A percentile compares a stretch with the other conserved stretches of the same genome.
These are phyloP conservation scores for Trichacis sp. DNA, from an alignment of 2,888 invertebrate species.

Conservation along the genomic window DNA sequence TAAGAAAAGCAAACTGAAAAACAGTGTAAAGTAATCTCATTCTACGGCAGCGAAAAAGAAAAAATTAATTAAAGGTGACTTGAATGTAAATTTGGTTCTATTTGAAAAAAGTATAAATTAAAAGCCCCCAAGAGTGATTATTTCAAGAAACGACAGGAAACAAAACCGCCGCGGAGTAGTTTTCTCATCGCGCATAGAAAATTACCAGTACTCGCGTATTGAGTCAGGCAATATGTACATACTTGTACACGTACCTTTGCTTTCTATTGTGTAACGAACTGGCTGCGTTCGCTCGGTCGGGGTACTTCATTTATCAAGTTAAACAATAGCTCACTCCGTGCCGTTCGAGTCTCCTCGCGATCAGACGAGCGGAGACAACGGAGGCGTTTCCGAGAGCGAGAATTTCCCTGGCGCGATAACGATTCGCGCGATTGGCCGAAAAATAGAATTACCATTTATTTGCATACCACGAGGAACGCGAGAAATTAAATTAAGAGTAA, in stretches of 20 bases:
- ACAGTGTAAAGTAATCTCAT: too few species aligned
- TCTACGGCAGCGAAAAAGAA: too few species aligned
- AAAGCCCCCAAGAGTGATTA: too few species aligned
- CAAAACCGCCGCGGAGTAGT: neutral
- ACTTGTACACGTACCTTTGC: constrained; percentile 30
- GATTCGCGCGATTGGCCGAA: constrained; percentile 4
- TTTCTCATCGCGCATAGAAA: neutral
- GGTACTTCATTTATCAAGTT: constrained; percentile 63
- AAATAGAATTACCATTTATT: neutral
- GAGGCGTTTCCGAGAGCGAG: constrained; percentile 42
- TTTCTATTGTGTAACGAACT: constrained; percentile 49
- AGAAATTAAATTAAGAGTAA: neutral
- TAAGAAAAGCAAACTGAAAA: too few species aligned
- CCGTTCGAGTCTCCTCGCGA: constrained; percentile 29
- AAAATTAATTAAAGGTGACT: too few species aligned
- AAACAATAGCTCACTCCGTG: constrained; percentile 55
- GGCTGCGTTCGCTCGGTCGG: constrained; percentile 45
- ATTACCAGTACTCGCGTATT: constrained; percentile 35
- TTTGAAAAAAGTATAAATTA: too few species aligned
- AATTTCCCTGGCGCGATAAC: constrained; percentile 33
- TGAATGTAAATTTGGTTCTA: too few species aligned
- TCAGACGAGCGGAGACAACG: constrained; percentile 33
- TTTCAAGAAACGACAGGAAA: too few species aligned
- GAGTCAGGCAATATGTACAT: constrained; percentile 52
- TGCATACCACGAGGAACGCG: neutral